Conservation (phyloP, 2,113 vertebrate genomes). For the Tragelaphus buxtoni region DNA sequence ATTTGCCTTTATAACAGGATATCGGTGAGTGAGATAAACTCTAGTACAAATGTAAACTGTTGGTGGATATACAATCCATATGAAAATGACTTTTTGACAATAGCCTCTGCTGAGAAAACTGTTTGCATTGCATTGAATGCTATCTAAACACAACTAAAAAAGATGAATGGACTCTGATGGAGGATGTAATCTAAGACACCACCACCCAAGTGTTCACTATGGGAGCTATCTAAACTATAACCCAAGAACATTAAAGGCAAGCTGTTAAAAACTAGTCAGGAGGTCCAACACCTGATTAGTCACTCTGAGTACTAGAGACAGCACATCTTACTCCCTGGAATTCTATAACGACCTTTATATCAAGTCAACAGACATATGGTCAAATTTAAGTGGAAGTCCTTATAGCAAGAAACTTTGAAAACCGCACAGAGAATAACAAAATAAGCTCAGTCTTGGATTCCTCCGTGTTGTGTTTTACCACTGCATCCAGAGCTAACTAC, state of each 20-base stretch:
- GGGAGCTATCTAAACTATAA: neutral
- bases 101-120: neutral
- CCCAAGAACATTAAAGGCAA: neutral
- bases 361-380: neutral
- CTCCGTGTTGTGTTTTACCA: neutral
- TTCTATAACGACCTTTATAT: neutral
- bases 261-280: neutral
- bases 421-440: neutral
- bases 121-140: neutral
- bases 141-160: neutral
- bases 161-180: neutral
- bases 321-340: neutral
- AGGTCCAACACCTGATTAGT: neutral
- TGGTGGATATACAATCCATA: neutral
- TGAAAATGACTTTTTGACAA: neutral
- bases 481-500: neutral
- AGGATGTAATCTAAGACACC: neutral
- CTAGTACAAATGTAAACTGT: neutral
- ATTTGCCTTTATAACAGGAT: neutral
- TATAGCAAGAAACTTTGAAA: neutral
- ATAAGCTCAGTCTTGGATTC: neutral
- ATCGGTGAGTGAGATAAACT: neutral
- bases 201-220: neutral
- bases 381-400: neutral
- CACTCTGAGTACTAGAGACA: neutral